phyloP scores from a whole-genome alignment of 2,797 vertebrate genomes.

The Hyperoplus lanceolatus region DNA sequence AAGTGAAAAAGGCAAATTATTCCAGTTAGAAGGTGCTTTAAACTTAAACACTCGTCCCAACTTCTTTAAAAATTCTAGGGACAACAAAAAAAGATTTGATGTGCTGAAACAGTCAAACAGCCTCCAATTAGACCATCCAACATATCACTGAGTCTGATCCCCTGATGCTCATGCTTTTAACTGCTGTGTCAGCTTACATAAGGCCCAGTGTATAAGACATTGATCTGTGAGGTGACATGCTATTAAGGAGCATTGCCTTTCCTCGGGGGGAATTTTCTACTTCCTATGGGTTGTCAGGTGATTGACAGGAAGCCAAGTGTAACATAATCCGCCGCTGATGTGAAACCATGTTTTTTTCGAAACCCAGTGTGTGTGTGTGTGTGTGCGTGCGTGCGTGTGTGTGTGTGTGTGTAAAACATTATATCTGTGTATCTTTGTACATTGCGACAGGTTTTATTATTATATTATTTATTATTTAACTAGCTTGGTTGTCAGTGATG shows the following conservation, averaged over 20 bases:
- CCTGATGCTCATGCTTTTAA: neutral
- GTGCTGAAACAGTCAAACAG: neutral
- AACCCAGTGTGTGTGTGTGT: too few relatives aligned
- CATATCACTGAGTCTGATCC: neutral
- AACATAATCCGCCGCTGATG: slow-evolving; percentile 1
- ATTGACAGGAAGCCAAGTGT: slow-evolving; percentile 24
- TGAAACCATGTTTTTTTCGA: too few relatives aligned
- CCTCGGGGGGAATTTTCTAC: neutral
- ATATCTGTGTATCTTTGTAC: neutral
- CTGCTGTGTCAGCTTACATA: neutral
- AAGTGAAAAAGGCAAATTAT: too few relatives aligned
- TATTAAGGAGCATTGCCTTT: slow-evolving; percentile 2
- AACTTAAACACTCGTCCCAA: too few relatives aligned
- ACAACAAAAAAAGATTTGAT: too few relatives aligned
- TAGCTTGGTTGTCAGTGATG: neutral
- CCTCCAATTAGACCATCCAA: neutral
- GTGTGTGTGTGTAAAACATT: slow-evolving; percentile 22
- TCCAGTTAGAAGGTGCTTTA: too few relatives aligned
- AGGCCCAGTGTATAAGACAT: neutral
- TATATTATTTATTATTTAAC: neutral
- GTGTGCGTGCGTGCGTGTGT: too few relatives aligned
- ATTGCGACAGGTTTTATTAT: slow-evolving; percentile 5
- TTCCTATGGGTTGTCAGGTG: slow-evolving; percentile 23
- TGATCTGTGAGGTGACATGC: slow-evolving; percentile 2
- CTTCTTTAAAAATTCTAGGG: too few relatives aligned